Conservation (phyloP, 2,113 vertebrate genomes). For the Chascanopsetta lugubris region DNA sequence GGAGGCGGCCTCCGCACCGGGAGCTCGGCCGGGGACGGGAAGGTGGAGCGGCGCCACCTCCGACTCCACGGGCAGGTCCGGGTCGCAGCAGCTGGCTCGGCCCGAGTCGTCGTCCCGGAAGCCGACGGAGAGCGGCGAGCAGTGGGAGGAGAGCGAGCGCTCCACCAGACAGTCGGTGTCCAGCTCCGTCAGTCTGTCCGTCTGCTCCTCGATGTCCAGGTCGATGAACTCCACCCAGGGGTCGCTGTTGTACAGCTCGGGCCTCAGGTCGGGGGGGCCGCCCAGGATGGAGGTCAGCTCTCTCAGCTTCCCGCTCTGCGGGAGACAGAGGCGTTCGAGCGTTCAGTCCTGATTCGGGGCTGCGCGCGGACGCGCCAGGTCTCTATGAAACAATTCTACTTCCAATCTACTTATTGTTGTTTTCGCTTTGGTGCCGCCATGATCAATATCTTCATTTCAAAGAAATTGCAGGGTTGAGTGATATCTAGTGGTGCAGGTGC, state of each 20-base stretch:
- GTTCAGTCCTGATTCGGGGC: no score
- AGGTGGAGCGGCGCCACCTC: slow-evolving; percentile 46
- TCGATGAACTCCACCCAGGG: slow-evolving; percentile 98
- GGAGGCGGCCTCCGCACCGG: not conserved
- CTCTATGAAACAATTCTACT: no score
- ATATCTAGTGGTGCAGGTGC: no score
- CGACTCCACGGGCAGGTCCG: slow-evolving; percentile 82
- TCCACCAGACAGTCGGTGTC: slow-evolving; percentile 86
- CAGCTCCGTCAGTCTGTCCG: slow-evolving; percentile 80
- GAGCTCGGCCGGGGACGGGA: slow-evolving; percentile 12
- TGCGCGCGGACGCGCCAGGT: no score
- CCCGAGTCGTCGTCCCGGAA: slow-evolving; percentile 92
- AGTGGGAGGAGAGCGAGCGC: slow-evolving; percentile 74
- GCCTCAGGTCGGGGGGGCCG: slow-evolving; percentile 84
- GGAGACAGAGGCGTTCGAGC: no score
- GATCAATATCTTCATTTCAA: no score
- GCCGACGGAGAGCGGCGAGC: slow-evolving; percentile 75
- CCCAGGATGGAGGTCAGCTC: slow-evolving; percentile 91
- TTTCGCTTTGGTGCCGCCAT: no score
- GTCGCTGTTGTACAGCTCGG: slow-evolving; percentile 86
- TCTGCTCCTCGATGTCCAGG: slow-evolving; percentile 89
- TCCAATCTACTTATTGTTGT: no score
- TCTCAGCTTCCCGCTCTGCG: slow-evolving; percentile 90
- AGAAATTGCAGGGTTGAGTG: no score
- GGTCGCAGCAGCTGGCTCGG: slow-evolving; percentile 92